Evolutionary conservation across 2,797 vertebrate genomes (phyloP).

Genomic region (Odontamblyopus lacepedii): DNA sequence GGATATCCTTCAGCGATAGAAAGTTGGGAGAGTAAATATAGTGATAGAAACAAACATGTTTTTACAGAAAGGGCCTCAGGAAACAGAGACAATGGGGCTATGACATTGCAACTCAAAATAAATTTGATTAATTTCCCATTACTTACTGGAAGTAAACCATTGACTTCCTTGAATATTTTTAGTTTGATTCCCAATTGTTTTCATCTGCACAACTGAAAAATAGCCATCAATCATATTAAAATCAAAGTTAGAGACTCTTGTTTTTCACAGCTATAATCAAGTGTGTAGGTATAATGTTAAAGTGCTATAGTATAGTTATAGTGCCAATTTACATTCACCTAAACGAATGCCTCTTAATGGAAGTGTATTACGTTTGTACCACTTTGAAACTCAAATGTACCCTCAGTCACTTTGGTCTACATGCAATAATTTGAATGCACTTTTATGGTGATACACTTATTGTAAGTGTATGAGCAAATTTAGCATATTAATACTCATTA

Average conservation of each 20-base stretch:
- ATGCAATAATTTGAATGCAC: no score
- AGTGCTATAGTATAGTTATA: no score
- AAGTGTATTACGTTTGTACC: no score
- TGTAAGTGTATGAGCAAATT: no score
- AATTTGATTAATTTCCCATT: slow-evolving; percentile 48
- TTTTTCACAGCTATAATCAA: no score
- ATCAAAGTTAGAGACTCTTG: neutral
- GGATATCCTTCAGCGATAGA: slow-evolving; percentile 72
- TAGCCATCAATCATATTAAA: neutral
- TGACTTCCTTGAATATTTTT: slow-evolving; percentile 43
- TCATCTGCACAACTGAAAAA: slow-evolving; percentile 10
- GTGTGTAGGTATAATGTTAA: no score
- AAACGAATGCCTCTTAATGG: no score
- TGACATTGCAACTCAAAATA: slow-evolving; percentile 65
- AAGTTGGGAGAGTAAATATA: slow-evolving; percentile 65
- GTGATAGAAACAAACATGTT: slow-evolving; percentile 72
- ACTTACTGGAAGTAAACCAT: slow-evolving; percentile 34
- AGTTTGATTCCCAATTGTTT: slow-evolving; percentile 40
- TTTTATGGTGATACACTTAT: no score
- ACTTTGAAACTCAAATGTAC: no score
- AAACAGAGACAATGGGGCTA: slow-evolving; percentile 62
- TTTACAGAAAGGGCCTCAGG: slow-evolving; percentile 60
- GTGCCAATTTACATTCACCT: no score
- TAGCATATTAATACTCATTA: no score
- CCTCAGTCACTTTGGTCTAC: no score